Evolutionary conservation across 2,888 invertebrate species (phyloP), one percentile per base, ranked within the genome.

Genomic region (Acanthopleura granulata): DNA sequence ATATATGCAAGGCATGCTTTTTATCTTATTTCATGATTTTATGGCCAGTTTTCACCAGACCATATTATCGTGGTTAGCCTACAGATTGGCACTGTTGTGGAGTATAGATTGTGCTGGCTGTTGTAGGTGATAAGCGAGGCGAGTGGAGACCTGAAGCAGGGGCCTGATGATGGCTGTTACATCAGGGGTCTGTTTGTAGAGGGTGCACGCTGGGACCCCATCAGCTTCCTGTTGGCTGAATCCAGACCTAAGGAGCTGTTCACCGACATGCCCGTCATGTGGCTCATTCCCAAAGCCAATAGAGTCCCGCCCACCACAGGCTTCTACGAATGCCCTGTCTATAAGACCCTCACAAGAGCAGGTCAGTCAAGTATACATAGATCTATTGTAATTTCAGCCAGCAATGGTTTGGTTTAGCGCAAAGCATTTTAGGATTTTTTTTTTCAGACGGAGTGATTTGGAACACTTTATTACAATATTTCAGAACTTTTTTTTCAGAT

Each of bases 221-320:
- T 76, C 16, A 78, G 78, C 57, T 78, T 83, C 73, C 79, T 81
- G 74, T 83, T 90, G 72, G 78, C 83, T 11, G 91, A 90, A 81
- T 90, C 90, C 0, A 75, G 83, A 30, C 89, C 90, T n/a, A 91
- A 90, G 78, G 90, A 91, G 74, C 85, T 91, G 61, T 91, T 86
- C 84, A 94, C 94, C 40, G 93, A 94, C 93, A 89, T 90, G 94
- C 93, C 94, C 0, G 92, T 93, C 29, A 92, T 95, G 73, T 94
- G 94, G 92, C 91, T 95, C 87, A 91, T 93, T 66, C 95, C 95
- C 0, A 93, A 93, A 83, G 92, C 93, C 80, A 91, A 92, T 82
- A 93, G 94, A 86, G 90, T 91, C 72, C 87, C 92, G 22, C 91
- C 91, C 0, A 77, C 81, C 4, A 72, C 66, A 0, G 92, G 92